phyloP scores from a whole-genome alignment of 2,113 vertebrate species.

The Mystacornis crossleyi region DNA sequence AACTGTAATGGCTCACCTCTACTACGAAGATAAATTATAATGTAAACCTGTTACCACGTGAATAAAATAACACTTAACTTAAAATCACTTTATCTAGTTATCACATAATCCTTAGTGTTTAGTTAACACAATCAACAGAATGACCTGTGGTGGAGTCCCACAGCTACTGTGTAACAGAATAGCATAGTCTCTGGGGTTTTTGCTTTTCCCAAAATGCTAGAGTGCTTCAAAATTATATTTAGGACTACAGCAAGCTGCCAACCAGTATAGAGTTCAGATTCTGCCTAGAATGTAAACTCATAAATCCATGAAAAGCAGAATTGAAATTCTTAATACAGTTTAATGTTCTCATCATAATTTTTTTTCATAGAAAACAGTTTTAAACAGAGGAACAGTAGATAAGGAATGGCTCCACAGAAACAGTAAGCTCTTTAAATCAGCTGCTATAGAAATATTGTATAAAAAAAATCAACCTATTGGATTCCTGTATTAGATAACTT shows the following conservation, averaged over 20 bases:
- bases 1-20: background rate
- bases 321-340: background rate
- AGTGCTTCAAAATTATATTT: background rate
- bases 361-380: background rate
- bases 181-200: background rate
- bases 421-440: background rate
- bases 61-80: background rate
- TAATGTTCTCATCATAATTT: background rate
- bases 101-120: background rate
- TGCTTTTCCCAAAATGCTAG: background rate
- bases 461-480: background rate
- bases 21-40: background rate
- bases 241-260: background rate
- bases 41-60: background rate
- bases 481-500: background rate
- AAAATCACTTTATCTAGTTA: background rate
- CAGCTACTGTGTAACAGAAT: background rate
- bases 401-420: background rate
- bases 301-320: background rate
- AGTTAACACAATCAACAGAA: background rate
- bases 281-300: background rate
- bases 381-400: background rate
- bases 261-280: background rate
- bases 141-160: background rate
- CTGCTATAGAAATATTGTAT: background rate